These are phyloP conservation scores for Agriopis leucophaearia DNA, from an alignment of 2,888 invertebrate genomes.

Conservation along the genomic window DNA sequence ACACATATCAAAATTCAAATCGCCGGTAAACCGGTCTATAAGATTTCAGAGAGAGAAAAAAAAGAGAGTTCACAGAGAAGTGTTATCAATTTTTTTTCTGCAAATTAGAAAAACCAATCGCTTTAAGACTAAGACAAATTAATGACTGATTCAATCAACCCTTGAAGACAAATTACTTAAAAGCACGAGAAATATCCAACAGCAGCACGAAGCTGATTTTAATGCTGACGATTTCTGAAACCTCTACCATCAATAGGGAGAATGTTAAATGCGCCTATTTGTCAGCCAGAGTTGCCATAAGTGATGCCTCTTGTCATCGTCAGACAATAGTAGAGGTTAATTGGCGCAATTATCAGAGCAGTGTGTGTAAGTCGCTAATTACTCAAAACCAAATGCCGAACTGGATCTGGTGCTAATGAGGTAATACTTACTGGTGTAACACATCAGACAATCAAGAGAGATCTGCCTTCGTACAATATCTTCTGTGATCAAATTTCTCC, in stretches of 20 bases:
- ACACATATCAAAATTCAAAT: too few relatives aligned
- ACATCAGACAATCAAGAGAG: too few relatives aligned
- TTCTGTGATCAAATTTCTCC: too few relatives aligned
- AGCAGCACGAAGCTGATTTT: neutral
- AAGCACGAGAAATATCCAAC: neutral
- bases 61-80: too few relatives aligned
- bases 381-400: constrained; percentile 27
- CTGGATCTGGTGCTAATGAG: constrained; percentile 17
- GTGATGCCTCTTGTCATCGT: constrained; percentile 12
- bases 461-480: too few relatives aligned
- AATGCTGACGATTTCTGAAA: neutral
- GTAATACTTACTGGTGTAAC: neutral
- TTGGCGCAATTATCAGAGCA: constrained; percentile 17
- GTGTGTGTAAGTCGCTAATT: constrained; percentile 26
- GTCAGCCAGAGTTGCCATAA: neutral
- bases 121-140: too few relatives aligned
- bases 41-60: too few relatives aligned
- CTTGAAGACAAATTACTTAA: too few relatives aligned
- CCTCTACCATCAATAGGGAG: neutral
- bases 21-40: too few relatives aligned
- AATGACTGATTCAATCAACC: too few relatives aligned
- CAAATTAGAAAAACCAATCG: too few relatives aligned
- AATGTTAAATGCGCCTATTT: constrained; percentile 1
- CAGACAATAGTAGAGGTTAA: constrained; percentile 26
- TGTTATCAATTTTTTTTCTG: too few relatives aligned